These are phyloP conservation scores for Spea multiplicata DNA, from an alignment of 2,113 vertebrate genomes.

Conservation along the genomic window DNA sequence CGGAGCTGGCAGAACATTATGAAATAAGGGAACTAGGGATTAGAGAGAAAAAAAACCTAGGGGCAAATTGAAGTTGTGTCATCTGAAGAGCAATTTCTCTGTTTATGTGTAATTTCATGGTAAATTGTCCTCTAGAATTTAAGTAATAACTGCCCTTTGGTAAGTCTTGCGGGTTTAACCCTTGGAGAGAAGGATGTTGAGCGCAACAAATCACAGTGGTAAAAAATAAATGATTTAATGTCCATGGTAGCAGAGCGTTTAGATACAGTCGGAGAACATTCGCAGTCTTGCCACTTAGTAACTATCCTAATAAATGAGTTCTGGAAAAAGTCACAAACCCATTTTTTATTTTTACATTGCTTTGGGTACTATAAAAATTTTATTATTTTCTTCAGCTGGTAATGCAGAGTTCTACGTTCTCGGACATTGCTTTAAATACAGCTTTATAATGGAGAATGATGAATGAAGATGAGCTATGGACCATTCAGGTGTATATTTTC, in stretches of 20 bases:
- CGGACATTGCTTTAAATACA: too few species aligned
- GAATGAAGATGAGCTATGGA: too few species aligned
- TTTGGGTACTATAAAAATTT: too few species aligned
- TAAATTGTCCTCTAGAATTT: constrained; percentile 35
- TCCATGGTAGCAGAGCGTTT: neutral
- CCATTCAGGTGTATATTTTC: too few species aligned
- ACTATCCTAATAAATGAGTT: too few species aligned
- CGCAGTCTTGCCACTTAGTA: too few species aligned
- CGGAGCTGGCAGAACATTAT: constrained; percentile 37
- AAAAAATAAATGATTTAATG: neutral
- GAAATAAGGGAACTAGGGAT: constrained; percentile 44
- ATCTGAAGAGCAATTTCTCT: constrained; percentile 33
- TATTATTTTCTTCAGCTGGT: too few species aligned
- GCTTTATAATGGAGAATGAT: too few species aligned
- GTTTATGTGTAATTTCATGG: constrained; percentile 31
- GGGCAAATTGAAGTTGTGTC: constrained; percentile 1
- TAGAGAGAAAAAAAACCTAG: constrained; percentile 11
- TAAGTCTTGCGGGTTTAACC: constrained; percentile 10
- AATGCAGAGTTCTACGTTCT: too few species aligned
- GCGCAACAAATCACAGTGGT: neutral
- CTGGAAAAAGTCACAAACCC: too few species aligned
- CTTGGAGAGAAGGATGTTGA: neutral
- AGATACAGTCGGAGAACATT: too few species aligned
- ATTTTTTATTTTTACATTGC: too few species aligned
- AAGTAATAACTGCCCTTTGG: constrained; percentile 38